Conservation (phyloP, 23 tunicate species). For the Trididemnum miniatum region DNA sequence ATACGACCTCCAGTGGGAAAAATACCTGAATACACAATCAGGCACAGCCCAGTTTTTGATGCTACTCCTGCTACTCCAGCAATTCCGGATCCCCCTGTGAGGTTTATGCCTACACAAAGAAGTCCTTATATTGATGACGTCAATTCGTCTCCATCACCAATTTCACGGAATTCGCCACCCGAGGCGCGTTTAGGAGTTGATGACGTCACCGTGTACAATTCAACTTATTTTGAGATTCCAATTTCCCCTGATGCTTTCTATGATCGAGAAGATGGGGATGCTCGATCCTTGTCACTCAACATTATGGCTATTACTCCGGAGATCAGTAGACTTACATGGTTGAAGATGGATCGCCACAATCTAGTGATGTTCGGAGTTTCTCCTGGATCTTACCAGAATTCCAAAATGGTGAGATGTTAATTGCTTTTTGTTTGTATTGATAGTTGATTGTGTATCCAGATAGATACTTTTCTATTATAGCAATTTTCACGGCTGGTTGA, state of each 20-base stretch:
- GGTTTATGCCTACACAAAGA: neutral
- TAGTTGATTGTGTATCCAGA: no score
- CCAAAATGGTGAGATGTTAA: no score
- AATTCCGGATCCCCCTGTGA: neutral
- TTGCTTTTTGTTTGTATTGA: no score
- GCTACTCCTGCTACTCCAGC: neutral
- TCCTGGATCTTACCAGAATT: neutral
- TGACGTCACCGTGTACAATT: constrained; percentile 25
- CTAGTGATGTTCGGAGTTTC: neutral
- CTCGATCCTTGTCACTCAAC: neutral
- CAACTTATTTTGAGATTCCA: constrained; percentile 60
- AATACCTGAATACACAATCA: neutral
- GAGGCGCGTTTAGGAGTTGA: constrained; percentile 24
- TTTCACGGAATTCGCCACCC: neutral
- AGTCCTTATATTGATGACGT: neutral
- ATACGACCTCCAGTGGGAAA: neutral
- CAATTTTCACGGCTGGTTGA: no score
- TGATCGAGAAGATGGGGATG: constrained; percentile 34
- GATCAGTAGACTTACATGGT: neutral
- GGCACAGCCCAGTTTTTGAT: neutral
- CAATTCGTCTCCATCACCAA: neutral
- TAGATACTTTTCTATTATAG: no score
- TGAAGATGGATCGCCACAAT: neutral
- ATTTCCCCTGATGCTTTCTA: constrained; percentile 46
- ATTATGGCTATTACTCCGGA: neutral